Base-by-base conservation (phyloP, 1,140 invertebrate genomes). In the Stegodyphus dumicola region DNA sequence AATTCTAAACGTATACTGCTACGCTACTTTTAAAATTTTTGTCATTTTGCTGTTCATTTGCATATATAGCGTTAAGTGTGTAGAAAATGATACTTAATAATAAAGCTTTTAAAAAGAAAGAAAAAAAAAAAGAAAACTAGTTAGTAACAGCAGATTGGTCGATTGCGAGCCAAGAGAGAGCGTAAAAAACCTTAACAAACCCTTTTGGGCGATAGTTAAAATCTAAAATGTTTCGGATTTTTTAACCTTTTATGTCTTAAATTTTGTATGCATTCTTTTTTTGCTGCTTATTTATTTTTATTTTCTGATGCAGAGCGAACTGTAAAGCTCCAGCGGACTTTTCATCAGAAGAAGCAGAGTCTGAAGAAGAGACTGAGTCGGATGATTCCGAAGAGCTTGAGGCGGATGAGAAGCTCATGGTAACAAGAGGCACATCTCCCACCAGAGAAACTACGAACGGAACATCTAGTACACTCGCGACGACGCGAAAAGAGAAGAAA, bases 241-340 rank as follows among this genome's bases (percentile, higher is more conserved):
- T 64, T 75, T n/a, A 6, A 51, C 6, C 17, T 75, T 64, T 11
- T 64, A 64, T 11, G 33, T 33, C 33, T 33, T n/a, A 60, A 60
- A 7, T 60, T 60, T 60, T 60, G 10, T 60, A 60, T 60, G 2
- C 5, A 67, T n/a, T 9, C 33, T 6, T 67, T 67, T 66, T 66
- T 66, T 17, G 9, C 3, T 33, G 33, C 3, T 33, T 33, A 33
- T 3, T 33, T 1, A 52, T 71, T 49, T 52, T 1, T 15, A 53
- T 48, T 75, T 1, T n/a, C 5, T 6, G 9, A n/a, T 15, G 65
- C 5, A 86, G 69, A 49, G 13, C 66, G 1, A 71, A 77, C 17
- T 73, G 78, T 11, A 88, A 88, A 77, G 87, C 77, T 33, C 86
- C 87, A 6, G 87, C 87, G 11, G 87, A 88, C 65, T 88, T 88